phyloP scores from a whole-genome alignment of 1,140 invertebrate species.

The Akabosia matsudoensis region DNA sequence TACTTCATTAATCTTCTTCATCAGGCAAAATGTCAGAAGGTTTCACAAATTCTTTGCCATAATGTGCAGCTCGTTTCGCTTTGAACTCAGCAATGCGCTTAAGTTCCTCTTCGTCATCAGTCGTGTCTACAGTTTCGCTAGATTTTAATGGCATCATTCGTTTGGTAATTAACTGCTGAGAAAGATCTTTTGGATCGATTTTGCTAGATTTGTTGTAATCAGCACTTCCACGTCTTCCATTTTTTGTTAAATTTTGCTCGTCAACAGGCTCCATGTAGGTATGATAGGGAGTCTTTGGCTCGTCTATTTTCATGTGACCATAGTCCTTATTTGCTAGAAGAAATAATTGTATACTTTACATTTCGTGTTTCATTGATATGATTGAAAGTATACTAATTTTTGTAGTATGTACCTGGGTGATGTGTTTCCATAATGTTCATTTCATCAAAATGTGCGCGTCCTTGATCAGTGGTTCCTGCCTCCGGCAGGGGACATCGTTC shows the following conservation, averaged over 20 bases:
- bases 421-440: constrained; percentile 66
- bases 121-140: not conserved
- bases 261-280: constrained; percentile 52
- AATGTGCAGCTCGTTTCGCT: not conserved
- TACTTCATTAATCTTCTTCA: not conserved
- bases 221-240: not conserved
- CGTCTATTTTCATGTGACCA: constrained; percentile 66
- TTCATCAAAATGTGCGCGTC: constrained; percentile 61
- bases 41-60: constrained; percentile 10
- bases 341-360: not conserved
- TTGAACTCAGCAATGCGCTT: not conserved
- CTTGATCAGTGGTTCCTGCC: not conserved
- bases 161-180: not conserved
- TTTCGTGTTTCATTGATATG: too few relatives aligned
- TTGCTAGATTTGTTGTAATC: not conserved
- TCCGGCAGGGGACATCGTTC: not conserved
- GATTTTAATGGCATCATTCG: not conserved
- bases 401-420: constrained; percentile 55
- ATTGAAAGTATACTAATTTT: too few relatives aligned
- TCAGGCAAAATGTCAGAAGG: not conserved
- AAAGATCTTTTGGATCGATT: not conserved
- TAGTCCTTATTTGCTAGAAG: constrained; percentile 60
- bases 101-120: not conserved
- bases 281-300: constrained; percentile 62
- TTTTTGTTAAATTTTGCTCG: not conserved